phyloP scores from a whole-genome alignment of 2,797 vertebrate genomes.

The Moxostoma hubbsi region DNA sequence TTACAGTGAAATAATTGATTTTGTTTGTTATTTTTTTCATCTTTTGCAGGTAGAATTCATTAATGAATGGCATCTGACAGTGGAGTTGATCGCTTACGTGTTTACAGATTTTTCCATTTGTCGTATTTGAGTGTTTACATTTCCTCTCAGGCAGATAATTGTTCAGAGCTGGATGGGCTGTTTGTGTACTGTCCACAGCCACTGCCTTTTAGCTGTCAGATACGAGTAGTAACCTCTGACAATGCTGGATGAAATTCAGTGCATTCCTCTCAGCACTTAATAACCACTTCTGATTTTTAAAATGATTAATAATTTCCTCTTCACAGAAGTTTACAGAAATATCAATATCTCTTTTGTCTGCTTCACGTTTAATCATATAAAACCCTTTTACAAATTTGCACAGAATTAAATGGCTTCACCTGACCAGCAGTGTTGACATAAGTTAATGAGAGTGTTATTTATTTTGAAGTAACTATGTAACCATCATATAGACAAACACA shows the following conservation, averaged over 20 bases:
- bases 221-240: not conserved
- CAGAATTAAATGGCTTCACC: not conserved
- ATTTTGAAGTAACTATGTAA: not conserved
- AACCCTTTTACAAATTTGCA: not conserved
- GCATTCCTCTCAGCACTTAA: not conserved
- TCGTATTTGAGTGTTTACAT: conserved; percentile 18
- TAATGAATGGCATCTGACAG: not conserved
- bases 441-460: not conserved
- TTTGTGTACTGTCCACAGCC: conserved; percentile 3
- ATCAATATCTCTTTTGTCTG: not conserved
- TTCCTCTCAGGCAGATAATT: conserved; percentile 22
- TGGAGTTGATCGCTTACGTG: not conserved
- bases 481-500: not conserved
- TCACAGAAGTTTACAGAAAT: not conserved
- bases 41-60: conserved; percentile 19
- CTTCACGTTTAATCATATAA: not conserved
- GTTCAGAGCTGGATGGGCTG: conserved; percentile 18
- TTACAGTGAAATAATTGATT: not conserved
- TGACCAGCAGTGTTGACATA: not conserved
- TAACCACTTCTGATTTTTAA: not conserved
- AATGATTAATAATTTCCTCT: not conserved
- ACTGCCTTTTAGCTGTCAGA: not conserved
- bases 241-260: not conserved
- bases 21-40: not conserved
- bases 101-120: conserved; percentile 22